Conservation (phyloP, 1,140 invertebrate genomes). For the Aporrectodea caliginosa region DNA sequence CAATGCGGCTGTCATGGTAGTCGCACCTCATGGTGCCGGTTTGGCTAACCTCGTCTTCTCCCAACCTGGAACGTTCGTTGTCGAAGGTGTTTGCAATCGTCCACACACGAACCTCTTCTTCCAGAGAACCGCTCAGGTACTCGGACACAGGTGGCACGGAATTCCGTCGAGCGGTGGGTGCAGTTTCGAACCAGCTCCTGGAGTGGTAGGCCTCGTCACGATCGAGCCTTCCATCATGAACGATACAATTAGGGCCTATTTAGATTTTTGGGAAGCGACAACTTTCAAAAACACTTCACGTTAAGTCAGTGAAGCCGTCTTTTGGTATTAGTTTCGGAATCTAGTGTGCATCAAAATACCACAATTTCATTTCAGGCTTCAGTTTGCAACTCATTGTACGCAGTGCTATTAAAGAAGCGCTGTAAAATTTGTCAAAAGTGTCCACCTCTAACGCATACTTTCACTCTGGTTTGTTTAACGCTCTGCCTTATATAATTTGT, state of each 20-base stretch:
- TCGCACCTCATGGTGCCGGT: conserved; percentile 27
- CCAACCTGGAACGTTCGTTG: conserved; percentile 18
- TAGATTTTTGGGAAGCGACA: not conserved
- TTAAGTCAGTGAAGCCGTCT: too few species aligned
- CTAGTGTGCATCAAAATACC: too few species aligned
- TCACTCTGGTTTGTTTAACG: too few species aligned
- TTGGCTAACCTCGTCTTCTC: conserved; percentile 24
- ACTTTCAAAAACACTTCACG: not conserved
- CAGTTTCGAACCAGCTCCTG: not conserved
- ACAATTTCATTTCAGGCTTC: too few species aligned
- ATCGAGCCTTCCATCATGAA: not conserved
- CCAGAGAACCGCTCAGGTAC: conserved; percentile 1
- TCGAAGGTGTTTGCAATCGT: conserved; percentile 23
- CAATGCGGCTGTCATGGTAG: conserved; percentile 19
- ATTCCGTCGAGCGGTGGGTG: not conserved
- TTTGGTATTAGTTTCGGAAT: too few species aligned
- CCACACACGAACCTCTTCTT: conserved; percentile 34
- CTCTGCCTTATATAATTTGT: too few species aligned
- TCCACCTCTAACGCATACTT: too few species aligned
- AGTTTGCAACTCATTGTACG: too few species aligned
- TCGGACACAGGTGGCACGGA: conserved; percentile 1
- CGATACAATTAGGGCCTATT: not conserved
- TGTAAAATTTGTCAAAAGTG: too few species aligned
- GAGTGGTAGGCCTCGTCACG: not conserved
- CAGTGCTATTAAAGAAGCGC: too few species aligned